Evolutionary conservation across 2,797 vertebrate genomes (phyloP).

Genomic region (Coluber constrictor): DNA sequence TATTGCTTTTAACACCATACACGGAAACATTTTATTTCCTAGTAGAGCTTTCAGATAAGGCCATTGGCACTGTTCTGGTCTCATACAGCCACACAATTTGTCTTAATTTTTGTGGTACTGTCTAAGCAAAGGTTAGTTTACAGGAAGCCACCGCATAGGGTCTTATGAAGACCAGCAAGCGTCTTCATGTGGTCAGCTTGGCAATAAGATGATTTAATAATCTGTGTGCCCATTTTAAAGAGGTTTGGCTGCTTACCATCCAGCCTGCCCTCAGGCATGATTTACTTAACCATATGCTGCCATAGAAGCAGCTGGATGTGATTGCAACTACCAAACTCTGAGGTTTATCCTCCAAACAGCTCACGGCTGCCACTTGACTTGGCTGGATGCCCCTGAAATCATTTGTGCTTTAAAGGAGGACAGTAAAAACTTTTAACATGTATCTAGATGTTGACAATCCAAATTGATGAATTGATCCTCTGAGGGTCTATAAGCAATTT

Average conservation of each 20-base stretch:
- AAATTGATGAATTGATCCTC: constrained; percentile 66
- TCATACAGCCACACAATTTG: constrained; percentile 68
- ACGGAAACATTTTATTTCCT: constrained; percentile 59
- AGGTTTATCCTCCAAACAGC: constrained; percentile 56
- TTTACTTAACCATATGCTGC: constrained; percentile 66
- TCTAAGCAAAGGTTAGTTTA: constrained; percentile 68
- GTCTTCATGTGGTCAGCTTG: constrained; percentile 68
- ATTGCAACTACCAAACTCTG: constrained; percentile 62
- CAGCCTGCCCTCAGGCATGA: constrained; percentile 65
- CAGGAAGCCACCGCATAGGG: constrained; percentile 67
- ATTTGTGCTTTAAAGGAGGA: constrained; percentile 60
- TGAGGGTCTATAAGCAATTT: constrained; percentile 62
- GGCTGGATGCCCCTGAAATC: constrained; percentile 62
- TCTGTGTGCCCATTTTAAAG: constrained; percentile 67
- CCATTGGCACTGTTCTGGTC: constrained; percentile 62
- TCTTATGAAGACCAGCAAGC: constrained; percentile 65
- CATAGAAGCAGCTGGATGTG: constrained; percentile 70
- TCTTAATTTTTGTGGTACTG: constrained; percentile 61
- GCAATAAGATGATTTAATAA: constrained; percentile 70
- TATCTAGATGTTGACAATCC: constrained; percentile 65
- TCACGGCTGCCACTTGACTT: constrained; percentile 62
- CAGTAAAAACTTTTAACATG: constrained; percentile 61
- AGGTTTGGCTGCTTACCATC: constrained; percentile 68
- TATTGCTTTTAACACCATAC: constrained; percentile 56
- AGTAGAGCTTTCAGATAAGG: constrained; percentile 63